Evolutionary conservation across 2,797 vertebrate genomes (phyloP).

Genomic region (Parauchenoglanis punctatus): DNA sequence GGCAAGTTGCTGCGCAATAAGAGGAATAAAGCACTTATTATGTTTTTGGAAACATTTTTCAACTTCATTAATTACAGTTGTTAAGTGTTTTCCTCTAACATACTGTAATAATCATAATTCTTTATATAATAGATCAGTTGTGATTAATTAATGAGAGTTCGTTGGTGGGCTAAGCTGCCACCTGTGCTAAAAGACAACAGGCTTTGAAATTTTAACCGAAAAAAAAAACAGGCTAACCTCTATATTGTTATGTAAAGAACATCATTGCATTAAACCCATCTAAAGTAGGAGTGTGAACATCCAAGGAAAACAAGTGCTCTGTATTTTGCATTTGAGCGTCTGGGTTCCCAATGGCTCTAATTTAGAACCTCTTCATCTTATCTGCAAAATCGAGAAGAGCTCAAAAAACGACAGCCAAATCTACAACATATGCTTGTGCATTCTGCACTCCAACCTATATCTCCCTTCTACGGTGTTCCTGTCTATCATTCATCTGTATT

Average conservation of each 20-base stretch:
- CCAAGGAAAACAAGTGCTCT: slow-evolving; percentile 34
- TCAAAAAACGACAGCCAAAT: slow-evolving; percentile 61
- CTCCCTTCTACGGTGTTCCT: slow-evolving; percentile 20
- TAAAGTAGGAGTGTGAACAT: neutral
- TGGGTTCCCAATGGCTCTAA: slow-evolving; percentile 34
- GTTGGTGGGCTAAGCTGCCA: neutral
- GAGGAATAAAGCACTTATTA: neutral
- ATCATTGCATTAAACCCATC: neutral
- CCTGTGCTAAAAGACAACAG: neutral
- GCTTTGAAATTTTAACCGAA: neutral
- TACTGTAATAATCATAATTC: neutral
- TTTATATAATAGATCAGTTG: neutral
- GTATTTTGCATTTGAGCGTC: slow-evolving; percentile 25
- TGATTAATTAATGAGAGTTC: neutral
- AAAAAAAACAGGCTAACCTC: neutral
- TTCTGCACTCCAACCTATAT: slow-evolving; percentile 19
- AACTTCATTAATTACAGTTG: neutral
- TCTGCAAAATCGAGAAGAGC: slow-evolving; percentile 40
- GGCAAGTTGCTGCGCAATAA: neutral
- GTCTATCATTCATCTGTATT: slow-evolving; percentile 37
- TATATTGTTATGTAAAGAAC: slow-evolving; percentile 5
- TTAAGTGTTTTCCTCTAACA: neutral
- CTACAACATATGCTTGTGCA: slow-evolving; percentile 51
- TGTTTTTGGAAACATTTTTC: neutral
- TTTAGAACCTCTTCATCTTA: slow-evolving; percentile 40